phyloP scores from a whole-genome alignment of 2,113 vertebrate species.

The Abramis brama region DNA sequence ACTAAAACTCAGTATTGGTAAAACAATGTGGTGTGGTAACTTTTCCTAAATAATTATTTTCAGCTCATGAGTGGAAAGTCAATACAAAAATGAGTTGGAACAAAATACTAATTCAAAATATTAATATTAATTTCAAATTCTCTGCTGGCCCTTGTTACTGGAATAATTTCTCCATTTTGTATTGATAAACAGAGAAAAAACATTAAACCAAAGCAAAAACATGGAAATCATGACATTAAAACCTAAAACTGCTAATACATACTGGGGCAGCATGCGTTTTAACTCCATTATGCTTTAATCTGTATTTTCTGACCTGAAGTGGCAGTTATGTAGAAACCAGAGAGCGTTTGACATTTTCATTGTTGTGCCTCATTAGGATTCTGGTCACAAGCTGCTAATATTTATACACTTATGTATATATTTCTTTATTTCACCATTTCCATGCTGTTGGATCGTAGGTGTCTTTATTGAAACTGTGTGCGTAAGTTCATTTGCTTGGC shows the following conservation, averaged over 20 bases:
- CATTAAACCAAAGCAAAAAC: neutral
- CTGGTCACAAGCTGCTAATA: constrained; percentile 62
- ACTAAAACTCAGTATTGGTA: neutral
- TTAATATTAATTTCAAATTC: neutral
- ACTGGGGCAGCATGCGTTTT: neutral
- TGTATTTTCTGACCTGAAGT: constrained; percentile 47
- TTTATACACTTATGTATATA: constrained; percentile 61
- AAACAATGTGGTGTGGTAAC: neutral
- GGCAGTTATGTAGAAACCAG: constrained; percentile 34
- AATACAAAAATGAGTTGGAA: neutral
- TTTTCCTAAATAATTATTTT: neutral
- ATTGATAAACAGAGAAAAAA: constrained; percentile 29
- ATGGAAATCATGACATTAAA: constrained; percentile 24
- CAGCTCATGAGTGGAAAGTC: neutral
- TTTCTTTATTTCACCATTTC: constrained; percentile 69
- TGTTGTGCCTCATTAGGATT: constrained; percentile 66
- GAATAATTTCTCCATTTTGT: neutral
- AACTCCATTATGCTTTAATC: constrained; percentile 10
- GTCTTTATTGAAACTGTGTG: constrained; percentile 75
- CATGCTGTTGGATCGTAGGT: constrained; percentile 65
- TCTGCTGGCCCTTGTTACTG: neutral
- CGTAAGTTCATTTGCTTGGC: constrained; percentile 77
- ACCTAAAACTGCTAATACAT: neutral
- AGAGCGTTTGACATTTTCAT: constrained; percentile 72
- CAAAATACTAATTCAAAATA: neutral